Evolutionary conservation across 1,140 invertebrate species (phyloP).

Genomic region (Camponotus floridanus): DNA sequence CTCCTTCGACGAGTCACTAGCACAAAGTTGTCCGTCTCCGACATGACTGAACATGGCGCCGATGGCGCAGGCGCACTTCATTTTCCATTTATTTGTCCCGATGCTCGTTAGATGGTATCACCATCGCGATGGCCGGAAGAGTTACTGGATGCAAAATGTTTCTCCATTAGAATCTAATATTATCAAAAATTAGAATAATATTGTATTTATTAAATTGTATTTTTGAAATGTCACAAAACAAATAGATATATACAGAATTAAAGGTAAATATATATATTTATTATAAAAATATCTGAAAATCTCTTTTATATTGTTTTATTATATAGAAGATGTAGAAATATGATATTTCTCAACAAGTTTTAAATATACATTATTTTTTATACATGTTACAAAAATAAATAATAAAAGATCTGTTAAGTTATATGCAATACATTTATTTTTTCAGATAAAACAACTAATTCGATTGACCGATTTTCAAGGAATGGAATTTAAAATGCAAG

Average conservation of each 20-base stretch:
- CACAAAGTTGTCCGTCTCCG: constrained; percentile 36
- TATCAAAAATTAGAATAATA: too few species aligned
- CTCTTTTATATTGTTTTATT: background rate
- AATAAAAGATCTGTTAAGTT: background rate
- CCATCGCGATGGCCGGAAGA: background rate
- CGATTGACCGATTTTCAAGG: constrained; percentile 45
- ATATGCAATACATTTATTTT: background rate
- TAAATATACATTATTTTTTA: constrained; percentile 27
- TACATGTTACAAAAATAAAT: background rate
- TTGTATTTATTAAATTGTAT: constrained; percentile 77
- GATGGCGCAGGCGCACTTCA: background rate
- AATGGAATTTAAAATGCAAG: constrained; percentile 58
- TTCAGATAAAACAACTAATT: constrained; percentile 49
- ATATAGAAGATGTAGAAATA: constrained; percentile 21
- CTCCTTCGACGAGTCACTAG: constrained; percentile 58
- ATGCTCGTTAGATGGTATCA: background rate
- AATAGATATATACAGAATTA: constrained; percentile 84
- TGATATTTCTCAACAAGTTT: constrained; percentile 32
- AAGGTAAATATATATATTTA: constrained; percentile 71
- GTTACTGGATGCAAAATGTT: too few species aligned
- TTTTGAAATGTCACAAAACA: constrained; percentile 88
- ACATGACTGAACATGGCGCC: constrained; percentile 26
- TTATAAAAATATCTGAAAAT: constrained; percentile 3
- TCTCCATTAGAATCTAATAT: too few species aligned
- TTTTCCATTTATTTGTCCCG: background rate